phyloP scores from a whole-genome alignment of 2,113 vertebrate genomes.

The Pluvianellus socialis region DNA sequence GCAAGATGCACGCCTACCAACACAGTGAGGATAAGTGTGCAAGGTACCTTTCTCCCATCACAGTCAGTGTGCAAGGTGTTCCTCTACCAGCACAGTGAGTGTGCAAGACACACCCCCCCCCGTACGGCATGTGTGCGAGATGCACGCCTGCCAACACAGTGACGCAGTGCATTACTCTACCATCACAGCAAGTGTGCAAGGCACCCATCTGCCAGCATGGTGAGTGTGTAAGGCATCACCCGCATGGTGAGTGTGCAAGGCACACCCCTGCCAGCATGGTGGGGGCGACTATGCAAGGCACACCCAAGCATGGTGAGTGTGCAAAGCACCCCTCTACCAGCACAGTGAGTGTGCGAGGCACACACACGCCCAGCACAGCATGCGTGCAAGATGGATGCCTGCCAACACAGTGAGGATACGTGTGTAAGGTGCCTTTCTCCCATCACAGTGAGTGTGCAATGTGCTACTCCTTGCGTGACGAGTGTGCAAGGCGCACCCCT shows the following conservation, averaged over 20 bases:
- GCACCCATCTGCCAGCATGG: background rate
- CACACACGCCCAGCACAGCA: background rate
- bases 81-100: background rate
- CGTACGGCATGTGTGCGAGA: no score
- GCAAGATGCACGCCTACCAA: background rate
- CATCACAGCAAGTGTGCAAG: no score
- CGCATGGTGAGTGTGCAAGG: no score
- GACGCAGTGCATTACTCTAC: no score
- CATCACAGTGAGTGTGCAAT: no score
- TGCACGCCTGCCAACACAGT: no score
- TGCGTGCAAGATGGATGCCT: background rate
- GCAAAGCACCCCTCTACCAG: background rate
- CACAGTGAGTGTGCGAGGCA: no score
- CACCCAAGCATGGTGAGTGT: no score
- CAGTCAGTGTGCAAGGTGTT: background rate
- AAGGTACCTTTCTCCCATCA: background rate
- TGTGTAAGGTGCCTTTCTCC: background rate
- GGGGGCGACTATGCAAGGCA: no score
- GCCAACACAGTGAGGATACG: no score
- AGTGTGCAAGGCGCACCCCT: background rate
- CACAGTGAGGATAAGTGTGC: background rate
- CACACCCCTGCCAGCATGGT: no score
- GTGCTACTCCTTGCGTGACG: background rate
- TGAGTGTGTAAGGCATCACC: background rate
- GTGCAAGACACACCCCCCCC: no score